Base-by-base conservation (phyloP, 2,888 invertebrate genomes). In the Catocala nupta region DNA sequence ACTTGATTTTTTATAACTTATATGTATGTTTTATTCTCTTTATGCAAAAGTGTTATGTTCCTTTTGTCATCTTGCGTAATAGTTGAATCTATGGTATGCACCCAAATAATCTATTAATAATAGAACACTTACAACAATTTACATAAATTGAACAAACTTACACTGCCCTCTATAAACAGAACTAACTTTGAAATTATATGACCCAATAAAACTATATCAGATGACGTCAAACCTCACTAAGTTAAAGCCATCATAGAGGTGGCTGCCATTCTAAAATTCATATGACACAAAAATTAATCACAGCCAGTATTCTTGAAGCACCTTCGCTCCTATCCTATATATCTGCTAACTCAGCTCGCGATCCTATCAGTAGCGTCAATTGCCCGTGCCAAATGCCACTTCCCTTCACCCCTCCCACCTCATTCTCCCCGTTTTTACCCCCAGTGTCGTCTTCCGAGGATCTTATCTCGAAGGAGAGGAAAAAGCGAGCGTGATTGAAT, bases 381-480 rank as follows among this genome's bases (percentile, higher is more conserved):
- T 93, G 94, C 94, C 92, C 94, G 94, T 94, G 94, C 94, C 94
- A 94, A 93, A 93, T 91, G 91, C 92, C 91, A 91, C 92, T 90
- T 90, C 88, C 90, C 52, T 64, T 59, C 79, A 77, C 80, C 80
- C 77, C 77, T 71, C 69, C 77, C 68, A 77, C 75, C 78, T 73
- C 66, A 66, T 68, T 71, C 55, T 49, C 63, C 10, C 65, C 70
- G 75, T 70, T 72, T 68, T 59, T 68, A 65, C 71, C 74, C 65
- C 61, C 62, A 63, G 57, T 54, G 68, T 66, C 77, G 72, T 69
- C 74, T 63, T 61, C 75, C 63, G 69, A 82, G 82, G 81, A 82
- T 82, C 90, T 91, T 91, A 92, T 92, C 90, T 88, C 73, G 63
- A 72, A 69, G 73, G 59, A 62, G 74, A 83, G 82, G 84, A 87